Evolutionary conservation across 2,888 invertebrate species (phyloP), one percentile per base, ranked within the genome.

Genomic region (Eupithecia dodoneata): DNA sequence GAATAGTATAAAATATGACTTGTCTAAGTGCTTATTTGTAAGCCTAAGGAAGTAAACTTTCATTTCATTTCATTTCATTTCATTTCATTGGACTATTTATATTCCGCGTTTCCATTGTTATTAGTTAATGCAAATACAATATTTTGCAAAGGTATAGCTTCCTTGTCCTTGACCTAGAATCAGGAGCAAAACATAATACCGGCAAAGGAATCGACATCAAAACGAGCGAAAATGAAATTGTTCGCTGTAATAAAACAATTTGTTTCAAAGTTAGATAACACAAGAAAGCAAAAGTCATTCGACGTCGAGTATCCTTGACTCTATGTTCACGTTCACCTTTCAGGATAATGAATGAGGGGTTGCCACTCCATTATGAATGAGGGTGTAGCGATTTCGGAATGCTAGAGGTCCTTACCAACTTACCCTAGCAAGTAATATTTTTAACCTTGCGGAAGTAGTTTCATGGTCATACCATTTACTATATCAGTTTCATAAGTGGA

Each of bases 231-330:
- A 66, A 45, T 13, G n/a, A 70, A 45, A 45, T 47, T 18, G 47
- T 47, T 45, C 13, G 18, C 12, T 6, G 44, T 9, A 30, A 30
- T 70, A 70, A 30, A 70, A 30, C 47, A 70, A 47, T 70, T 70
- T 47, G 67, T 10, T 9, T 30, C 47, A 47, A 66, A 47, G 70
- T 70, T 45, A 18, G n/a, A 70, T 18, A 15, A 49, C 63, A 42
- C 44, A 49, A 72, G 59, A 15, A 75, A 18, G 55, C 67, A n/a
- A 42, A 71, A 30, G 30, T 65, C 42, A 71, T 49, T 47, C 59
- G 67, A 10, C 75, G 52, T 75, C 18, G 10, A 55, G 75, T 44
- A 69, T 67, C 55, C 67, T 72, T 71, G 66, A 72, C 71, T 71
- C 42, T 18, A 45, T 41, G 45, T 66, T 75, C 41, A 66, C 52